Evolutionary conservation across 2,888 invertebrate species (phyloP), one percentile per base, ranked within the genome.

Genomic region (Temnothorax ravouxi): DNA sequence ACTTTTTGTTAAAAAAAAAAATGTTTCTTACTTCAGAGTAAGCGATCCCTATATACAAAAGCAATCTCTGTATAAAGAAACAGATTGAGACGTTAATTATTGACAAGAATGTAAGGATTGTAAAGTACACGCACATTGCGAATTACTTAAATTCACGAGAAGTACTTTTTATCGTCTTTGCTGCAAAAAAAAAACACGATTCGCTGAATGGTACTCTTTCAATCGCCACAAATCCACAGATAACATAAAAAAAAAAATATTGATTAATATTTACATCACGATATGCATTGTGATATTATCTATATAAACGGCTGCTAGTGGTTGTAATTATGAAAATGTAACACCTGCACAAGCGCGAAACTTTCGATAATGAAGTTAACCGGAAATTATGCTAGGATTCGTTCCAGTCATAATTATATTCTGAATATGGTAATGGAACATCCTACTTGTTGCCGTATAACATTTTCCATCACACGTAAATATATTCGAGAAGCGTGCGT

Each of bases 281-380:
- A 75, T 74, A 9, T 59, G 18, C 41, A 56, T 62, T 44, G 5
- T 9, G 21, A 54, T 54, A n/a, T 56, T 79, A 84, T 81, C 67
- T 72, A 62, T 83, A 18, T 25, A 3, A 3, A 72, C 3, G 21
- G 11, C 59, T 69, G 44, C 71, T 59, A 71, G 56, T 54, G 3
- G n/a, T n/a, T 72, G 25, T 83, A 54, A 80, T 86, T 87, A 86
- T 83, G 83, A 87, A 85, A 86, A 82, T 74, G 72, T 74, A 86
- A 67, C 79, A 83, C 80, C 83, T 84, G 80, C 79, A 41, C 18
- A 38, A 66, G 67, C 79, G 84, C 72, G 66, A 71, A 85, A 84
- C 69, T 75, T 88, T 81, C 50, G 41, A 56, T 83, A 86, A 89
- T 83, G 72, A 88, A 89, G 80, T 76, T 86, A 84, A 89, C 87